Base-by-base conservation (phyloP, 1,140 invertebrate genomes). In the Magallana gigas region DNA sequence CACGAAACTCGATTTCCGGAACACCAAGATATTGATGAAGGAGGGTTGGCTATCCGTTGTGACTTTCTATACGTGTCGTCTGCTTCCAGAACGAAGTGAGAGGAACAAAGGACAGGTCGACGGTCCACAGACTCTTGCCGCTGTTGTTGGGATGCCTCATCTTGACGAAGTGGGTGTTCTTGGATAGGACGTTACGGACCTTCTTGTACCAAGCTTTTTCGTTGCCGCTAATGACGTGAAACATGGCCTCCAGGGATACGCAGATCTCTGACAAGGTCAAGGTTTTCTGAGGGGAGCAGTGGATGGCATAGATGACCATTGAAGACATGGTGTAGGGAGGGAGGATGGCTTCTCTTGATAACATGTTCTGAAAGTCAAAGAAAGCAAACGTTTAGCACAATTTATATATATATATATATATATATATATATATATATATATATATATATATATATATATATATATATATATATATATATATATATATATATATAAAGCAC, bases 321-420 rank as follows among this genome's bases (percentile, higher is more conserved):
- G 68, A 71, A 8, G 68, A 71, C 68, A 71, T 71, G 29, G 29
- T 71, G 68, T 71, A 71, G 18, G 68, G 68, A 29, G 68, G 68
- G 12, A 23, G 36, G 12, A 29, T 29, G 68, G 8, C 9, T 7
- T 1, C 23, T 71, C 68, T 71, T 18, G 1, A 11, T 8, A 8
- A 71, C 68, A 71, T 71, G 23, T 3, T 71, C 68, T 71, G 68
- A 36, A 71, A 71, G 14, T 29, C 8, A 71, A 29, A 71, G 23
- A 71, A 71, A 36, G 5, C 36, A 3, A 36, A 36, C 0, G 36
- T 36, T 36, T 36, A 36, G 36, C 4, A 3, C 36, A 36, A 36
- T 36, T 5, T 36, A 36, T 5, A 36, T 1, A 36, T 5, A 36
- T 36, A 23, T 23, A 23, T 23, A 23, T 23, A 23, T 23, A 23